These are phyloP conservation scores for Frieseomelitta varia DNA, from an alignment of 1,140 invertebrate species.

Conservation along the genomic window DNA sequence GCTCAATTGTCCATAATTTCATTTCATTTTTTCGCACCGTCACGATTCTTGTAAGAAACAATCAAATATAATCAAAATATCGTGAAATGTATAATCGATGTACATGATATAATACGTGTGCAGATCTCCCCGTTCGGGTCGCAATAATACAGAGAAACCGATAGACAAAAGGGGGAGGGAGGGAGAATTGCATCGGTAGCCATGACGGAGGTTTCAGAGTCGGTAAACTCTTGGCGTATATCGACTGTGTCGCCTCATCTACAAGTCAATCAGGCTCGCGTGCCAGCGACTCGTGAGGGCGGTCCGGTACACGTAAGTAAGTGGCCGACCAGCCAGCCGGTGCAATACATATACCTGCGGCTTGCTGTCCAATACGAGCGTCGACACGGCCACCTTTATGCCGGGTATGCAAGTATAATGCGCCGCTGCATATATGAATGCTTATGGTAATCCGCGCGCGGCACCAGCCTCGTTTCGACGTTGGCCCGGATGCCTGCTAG, in stretches of 20 bases:
- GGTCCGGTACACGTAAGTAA: slow-evolving; percentile 67
- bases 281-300: slow-evolving; percentile 75
- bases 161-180: slow-evolving; percentile 4
- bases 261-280: slow-evolving; percentile 82
- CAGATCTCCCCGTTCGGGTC: background rate
- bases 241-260: slow-evolving; percentile 82
- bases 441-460: slow-evolving; percentile 78
- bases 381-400: slow-evolving; percentile 64
- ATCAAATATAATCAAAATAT: background rate
- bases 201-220: slow-evolving; percentile 39
- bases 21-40: no score
- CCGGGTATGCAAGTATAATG: slow-evolving; percentile 80
- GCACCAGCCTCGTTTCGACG: slow-evolving; percentile 73
- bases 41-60: no score
- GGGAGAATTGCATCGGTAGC: slow-evolving; percentile 25
- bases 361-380: slow-evolving; percentile 58
- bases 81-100: background rate
- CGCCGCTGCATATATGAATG: slow-evolving; percentile 80
- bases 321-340: slow-evolving; percentile 63
- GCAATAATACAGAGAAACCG: slow-evolving; percentile 12
- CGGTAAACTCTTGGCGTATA: slow-evolving; percentile 67
- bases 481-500: slow-evolving; percentile 68
- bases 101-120: background rate
- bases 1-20: background rate
- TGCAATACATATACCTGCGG: slow-evolving; percentile 31